Evolutionary conservation across 2,113 vertebrate genomes (phyloP).

Genomic region (Scomber scombrus): DNA sequence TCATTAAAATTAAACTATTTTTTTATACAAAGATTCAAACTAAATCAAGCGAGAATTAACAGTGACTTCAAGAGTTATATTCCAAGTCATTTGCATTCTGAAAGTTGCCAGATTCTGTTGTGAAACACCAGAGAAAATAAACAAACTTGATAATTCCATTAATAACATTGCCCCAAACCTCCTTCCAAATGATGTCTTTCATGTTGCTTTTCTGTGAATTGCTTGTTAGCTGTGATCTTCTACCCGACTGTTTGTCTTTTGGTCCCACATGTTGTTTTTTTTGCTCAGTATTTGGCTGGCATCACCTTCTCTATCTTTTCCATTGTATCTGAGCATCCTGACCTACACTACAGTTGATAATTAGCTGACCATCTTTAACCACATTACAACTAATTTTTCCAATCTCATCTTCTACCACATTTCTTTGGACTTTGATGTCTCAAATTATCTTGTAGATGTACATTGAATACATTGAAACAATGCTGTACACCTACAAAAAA

Average conservation of each 20-base stretch:
- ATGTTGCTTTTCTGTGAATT: conserved; percentile 4
- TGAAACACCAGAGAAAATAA: background rate
- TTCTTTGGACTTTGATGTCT: conserved; percentile 2
- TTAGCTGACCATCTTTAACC: conserved; percentile 2
- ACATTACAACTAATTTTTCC: background rate
- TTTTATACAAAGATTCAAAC: too few species aligned
- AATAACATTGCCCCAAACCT: background rate
- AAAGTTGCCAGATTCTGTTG: background rate
- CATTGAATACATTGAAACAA: background rate
- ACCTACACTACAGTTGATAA: background rate
- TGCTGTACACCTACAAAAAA: background rate
- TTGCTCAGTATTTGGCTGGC: background rate
- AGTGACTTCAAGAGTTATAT: background rate
- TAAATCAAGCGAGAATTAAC: too few species aligned
- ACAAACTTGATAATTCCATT: background rate
- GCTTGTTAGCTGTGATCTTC: conserved; percentile 18
- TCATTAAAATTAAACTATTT: too few species aligned
- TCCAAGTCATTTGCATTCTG: background rate
- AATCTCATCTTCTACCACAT: conserved; percentile 18
- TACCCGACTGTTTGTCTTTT: conserved; percentile 13
- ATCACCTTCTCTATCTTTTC: background rate
- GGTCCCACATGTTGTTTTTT: background rate
- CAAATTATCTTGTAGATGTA: background rate
- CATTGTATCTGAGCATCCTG: background rate
- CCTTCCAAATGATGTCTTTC: conserved; percentile 1